Conservation (phyloP, 2,113 vertebrate species). For the Bettongia penicillata region DNA sequence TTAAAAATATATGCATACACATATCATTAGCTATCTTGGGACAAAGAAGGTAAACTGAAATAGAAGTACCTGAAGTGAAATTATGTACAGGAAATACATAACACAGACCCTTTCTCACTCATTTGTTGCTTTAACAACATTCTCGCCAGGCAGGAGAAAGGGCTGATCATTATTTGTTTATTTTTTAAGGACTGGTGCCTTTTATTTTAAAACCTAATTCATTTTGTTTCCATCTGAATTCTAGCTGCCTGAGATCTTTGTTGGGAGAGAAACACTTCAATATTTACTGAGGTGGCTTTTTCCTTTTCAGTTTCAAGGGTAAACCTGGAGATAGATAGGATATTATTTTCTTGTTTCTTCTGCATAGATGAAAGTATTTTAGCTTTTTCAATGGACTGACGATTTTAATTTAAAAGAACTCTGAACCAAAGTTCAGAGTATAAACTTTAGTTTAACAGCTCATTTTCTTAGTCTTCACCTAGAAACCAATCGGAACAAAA, state of each 20-base stretch:
- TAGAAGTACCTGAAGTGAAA: background rate
- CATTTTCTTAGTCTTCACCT: background rate
- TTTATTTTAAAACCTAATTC: conserved; percentile 16
- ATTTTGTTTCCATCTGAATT: conserved; percentile 10
- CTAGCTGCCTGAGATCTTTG: conserved; percentile 20
- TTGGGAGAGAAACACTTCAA: background rate
- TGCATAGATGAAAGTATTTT: background rate
- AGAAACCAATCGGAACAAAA: conserved; percentile 10
- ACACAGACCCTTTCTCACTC: background rate
- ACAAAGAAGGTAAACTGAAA: background rate
- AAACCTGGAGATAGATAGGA: background rate
- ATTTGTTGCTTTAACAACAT: conserved; percentile 1
- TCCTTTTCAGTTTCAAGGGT: background rate
- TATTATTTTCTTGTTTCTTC: background rate
- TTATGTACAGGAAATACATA: background rate
- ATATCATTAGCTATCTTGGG: background rate
- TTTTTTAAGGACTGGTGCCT: background rate
- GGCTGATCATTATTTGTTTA: background rate
- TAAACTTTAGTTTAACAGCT: background rate
- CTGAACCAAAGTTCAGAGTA: background rate
- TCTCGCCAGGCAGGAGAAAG: background rate
- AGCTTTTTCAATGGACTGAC: background rate
- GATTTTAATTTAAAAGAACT: conserved; percentile 16
- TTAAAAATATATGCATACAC: conserved; percentile 22
- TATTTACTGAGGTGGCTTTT: background rate